These are phyloP conservation scores for Mastomys coucha DNA, from an alignment of 2,113 vertebrate species.

Conservation along the genomic window DNA sequence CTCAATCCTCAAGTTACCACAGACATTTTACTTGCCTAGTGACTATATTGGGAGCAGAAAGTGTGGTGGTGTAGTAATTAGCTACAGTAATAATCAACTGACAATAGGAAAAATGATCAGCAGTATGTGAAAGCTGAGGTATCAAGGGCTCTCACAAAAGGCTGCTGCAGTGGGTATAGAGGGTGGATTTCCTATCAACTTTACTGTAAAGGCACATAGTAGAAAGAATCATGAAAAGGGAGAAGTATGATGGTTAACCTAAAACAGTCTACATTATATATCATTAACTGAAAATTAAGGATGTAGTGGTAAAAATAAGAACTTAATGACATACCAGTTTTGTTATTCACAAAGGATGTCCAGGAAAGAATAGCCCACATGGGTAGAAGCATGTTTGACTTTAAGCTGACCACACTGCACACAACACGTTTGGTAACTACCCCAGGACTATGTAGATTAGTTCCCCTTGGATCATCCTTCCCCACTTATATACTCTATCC, in stretches of 20 bases:
- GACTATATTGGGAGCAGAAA: neutral
- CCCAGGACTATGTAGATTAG: neutral
- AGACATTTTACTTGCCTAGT: neutral
- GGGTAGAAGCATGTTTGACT: neutral
- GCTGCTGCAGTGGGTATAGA: neutral
- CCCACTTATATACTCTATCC: neutral
- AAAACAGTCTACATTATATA: neutral
- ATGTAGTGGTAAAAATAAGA: neutral
- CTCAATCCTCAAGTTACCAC: neutral
- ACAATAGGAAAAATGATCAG: neutral
- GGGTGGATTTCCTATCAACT: neutral
- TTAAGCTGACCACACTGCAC: neutral
- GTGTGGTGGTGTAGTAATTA: neutral
- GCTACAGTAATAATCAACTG: neutral
- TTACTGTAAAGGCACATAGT: neutral
- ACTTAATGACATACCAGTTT: neutral
- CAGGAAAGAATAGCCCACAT: neutral
- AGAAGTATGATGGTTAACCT: neutral
- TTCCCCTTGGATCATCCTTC: neutral
- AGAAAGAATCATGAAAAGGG: neutral
- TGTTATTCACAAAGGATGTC: neutral
- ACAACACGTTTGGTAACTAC: neutral
- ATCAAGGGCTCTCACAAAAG: neutral
- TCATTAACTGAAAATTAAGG: neutral
- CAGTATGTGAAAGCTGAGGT: neutral